Base-by-base conservation (phyloP, 2,113 vertebrate genomes). In the Diadophis punctatus region DNA sequence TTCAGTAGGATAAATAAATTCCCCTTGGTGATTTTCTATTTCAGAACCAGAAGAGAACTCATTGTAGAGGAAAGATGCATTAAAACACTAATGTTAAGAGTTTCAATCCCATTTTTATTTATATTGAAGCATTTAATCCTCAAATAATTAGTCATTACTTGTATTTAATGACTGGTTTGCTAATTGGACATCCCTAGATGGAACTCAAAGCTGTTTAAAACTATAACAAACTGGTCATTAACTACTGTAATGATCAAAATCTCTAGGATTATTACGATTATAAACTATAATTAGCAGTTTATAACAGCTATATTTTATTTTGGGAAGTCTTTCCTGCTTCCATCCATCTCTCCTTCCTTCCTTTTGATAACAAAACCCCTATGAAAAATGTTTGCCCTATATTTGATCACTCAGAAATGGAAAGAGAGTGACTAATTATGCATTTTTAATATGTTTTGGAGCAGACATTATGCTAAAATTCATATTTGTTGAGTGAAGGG, bases 101-200 rank as follows among this genome's bases (percentile, higher is more conserved):
- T 89, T 95, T 96, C 95, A 94, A 91, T 96, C 89, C 97, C 3
- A 0, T 80, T 96, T 97, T 97, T 97, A 97, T 97, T 97, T 97
- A 95, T 97, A 97, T 95, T 96, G 97, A 96, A 97, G 93, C 94
- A 96, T 97, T 97, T 97, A 97, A 97, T 97, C 91, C 93, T 96
- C 1, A 0, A 96, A 95, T 97, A 97, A 97, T 97, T 96, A 97
- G 96, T 97, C 94, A 96, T 97, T 97, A 95, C 96, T 96, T 94
- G 93, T 96, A 94, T 96, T 97, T 97, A 98, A 97, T 12, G 93
- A 96, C 95, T 96, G 93, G 88, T 86, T 97, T 98, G 95, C 91
- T 97, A 97, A 97, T 97, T 97, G 94, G 93, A 43, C 93, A 95
- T 97, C 96, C 95, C 96, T 96, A 93, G 95, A 96, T 96, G 85